These are phyloP conservation scores for Teleopsis dalmanni DNA, from an alignment of 1,140 invertebrate genomes.

Conservation along the genomic window DNA sequence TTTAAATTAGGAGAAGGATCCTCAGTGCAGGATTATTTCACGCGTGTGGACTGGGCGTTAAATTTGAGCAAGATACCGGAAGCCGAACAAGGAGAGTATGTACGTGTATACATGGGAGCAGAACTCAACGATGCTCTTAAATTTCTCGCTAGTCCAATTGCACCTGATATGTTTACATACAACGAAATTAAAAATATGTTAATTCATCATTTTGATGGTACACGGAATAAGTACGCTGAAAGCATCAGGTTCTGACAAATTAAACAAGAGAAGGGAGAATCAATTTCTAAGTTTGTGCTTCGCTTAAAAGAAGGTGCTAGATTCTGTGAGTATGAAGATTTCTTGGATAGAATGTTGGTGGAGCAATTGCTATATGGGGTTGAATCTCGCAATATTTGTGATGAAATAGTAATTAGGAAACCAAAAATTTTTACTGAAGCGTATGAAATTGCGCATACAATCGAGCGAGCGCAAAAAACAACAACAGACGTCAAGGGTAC, in stretches of 20 bases:
- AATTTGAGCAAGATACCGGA: background rate
- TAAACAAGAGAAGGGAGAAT: too few relatives aligned
- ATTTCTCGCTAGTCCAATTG: background rate
- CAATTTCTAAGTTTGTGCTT: too few relatives aligned
- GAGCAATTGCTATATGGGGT: too few relatives aligned
- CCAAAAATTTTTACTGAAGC: constrained; percentile 2
- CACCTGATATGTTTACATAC: background rate
- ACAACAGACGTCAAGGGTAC: background rate
- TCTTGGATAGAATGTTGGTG: too few relatives aligned
- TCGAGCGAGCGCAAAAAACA: background rate
- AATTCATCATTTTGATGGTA: background rate
- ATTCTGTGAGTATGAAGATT: too few relatives aligned
- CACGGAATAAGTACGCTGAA: background rate
- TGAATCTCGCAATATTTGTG: too few relatives aligned
- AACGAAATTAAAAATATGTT: background rate
- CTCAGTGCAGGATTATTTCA: background rate
- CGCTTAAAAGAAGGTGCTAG: too few relatives aligned
- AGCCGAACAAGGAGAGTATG: background rate
- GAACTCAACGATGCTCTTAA: background rate
- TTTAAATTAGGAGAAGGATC: background rate
- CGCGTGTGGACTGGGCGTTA: background rate
- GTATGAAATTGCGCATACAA: constrained; percentile 7
- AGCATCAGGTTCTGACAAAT: background rate
- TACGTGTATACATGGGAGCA: background rate
- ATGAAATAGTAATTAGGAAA: too few relatives aligned